phyloP scores from a whole-genome alignment of 1,140 invertebrate genomes.

The Saccostrea glomerata region DNA sequence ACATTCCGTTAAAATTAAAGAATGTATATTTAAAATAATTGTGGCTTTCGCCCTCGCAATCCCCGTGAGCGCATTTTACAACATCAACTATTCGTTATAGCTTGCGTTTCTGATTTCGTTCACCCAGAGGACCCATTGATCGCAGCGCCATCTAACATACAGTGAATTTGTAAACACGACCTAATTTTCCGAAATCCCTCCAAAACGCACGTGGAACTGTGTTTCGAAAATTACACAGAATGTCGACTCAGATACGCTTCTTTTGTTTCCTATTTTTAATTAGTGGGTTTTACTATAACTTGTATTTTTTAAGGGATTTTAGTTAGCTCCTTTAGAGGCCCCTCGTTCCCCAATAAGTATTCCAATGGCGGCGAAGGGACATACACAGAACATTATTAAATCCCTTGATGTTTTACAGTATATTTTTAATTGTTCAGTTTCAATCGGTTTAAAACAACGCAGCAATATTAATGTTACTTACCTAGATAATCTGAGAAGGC shows the following conservation, averaged over 20 bases:
- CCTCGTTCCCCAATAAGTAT: constrained; percentile 27
- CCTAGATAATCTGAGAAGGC: background rate
- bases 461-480: background rate
- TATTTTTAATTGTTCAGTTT: background rate
- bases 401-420: background rate
- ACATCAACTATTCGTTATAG: too few relatives aligned
- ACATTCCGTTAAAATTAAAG: too few relatives aligned
- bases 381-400: background rate
- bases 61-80: too few relatives aligned
- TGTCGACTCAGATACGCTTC: too few relatives aligned
- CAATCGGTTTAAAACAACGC: background rate
- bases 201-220: constrained; percentile 1
- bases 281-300: too few relatives aligned
- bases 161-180: constrained; percentile 7
- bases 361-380: constrained; percentile 33
- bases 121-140: background rate
- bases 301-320: background rate
- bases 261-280: too few relatives aligned
- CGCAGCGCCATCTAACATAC: constrained; percentile 6
- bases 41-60: too few relatives aligned
- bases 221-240: background rate
- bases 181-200: background rate
- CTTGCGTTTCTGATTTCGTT: background rate
- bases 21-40: too few relatives aligned
- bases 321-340: background rate